Evolutionary conservation across 2,113 vertebrate species (phyloP).

Genomic region (Pseudorhombus dupliciocellatus): DNA sequence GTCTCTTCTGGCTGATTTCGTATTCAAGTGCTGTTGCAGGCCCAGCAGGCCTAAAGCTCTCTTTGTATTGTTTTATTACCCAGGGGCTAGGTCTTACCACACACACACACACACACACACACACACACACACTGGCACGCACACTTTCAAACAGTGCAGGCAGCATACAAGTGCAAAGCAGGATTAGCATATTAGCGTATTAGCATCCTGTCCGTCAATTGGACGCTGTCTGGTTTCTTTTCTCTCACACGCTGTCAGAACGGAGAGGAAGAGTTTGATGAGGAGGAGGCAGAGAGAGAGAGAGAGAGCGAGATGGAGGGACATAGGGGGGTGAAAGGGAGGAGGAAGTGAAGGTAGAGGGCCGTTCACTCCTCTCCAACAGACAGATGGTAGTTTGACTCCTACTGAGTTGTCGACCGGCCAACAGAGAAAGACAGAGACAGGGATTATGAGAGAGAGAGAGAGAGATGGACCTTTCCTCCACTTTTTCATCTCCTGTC

Average conservation of each 20-base stretch:
- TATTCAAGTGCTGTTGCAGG: slow-evolving; percentile 73
- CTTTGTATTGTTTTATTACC: slow-evolving; percentile 82
- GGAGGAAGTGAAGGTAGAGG: slow-evolving; percentile 33
- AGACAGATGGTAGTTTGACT: slow-evolving; percentile 75
- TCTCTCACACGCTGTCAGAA: slow-evolving; percentile 51
- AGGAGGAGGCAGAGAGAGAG: slow-evolving; percentile 24
- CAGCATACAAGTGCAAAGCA: slow-evolving; percentile 83
- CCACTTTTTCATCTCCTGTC: slow-evolving; percentile 62
- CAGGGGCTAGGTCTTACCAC: slow-evolving; percentile 63
- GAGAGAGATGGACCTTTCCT: slow-evolving; percentile 64
- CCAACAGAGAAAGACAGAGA: slow-evolving; percentile 59
- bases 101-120: slow-evolving; percentile 49
- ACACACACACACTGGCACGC: slow-evolving; percentile 32
- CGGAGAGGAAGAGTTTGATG: slow-evolving; percentile 52
- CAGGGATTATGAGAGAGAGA: slow-evolving; percentile 2
- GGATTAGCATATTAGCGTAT: slow-evolving; percentile 82
- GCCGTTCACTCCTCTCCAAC: slow-evolving; percentile 49
- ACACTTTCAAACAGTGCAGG: slow-evolving; percentile 60
- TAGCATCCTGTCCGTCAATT: slow-evolving; percentile 69
- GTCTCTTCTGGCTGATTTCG: slow-evolving; percentile 74
- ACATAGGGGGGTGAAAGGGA: not conserved
- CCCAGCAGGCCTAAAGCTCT: slow-evolving; percentile 78
- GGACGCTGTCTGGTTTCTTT: slow-evolving; percentile 58
- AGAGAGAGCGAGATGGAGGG: slow-evolving; percentile 5
- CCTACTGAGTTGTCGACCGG: slow-evolving; percentile 73